Conservation (phyloP, 2,113 vertebrate genomes). For the Microtus ochrogaster region DNA sequence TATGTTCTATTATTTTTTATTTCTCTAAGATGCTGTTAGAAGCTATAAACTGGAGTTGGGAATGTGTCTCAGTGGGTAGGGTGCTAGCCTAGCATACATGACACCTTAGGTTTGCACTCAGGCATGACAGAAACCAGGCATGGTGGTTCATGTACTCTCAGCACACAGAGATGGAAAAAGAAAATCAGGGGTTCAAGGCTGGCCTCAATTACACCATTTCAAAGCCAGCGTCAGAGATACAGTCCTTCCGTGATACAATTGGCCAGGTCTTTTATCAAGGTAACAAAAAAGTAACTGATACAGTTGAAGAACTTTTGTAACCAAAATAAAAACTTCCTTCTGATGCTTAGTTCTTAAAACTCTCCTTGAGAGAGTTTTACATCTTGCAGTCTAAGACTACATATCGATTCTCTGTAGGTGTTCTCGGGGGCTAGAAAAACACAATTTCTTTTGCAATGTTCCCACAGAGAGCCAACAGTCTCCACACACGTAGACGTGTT, state of each 20-base stretch:
- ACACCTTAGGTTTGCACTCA: not conserved
- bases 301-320: not conserved
- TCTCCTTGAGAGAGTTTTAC: not conserved
- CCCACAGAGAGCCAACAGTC: not conserved
- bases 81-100: not conserved
- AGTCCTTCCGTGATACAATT: not conserved
- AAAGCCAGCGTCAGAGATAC: not conserved
- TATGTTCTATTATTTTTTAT: not conserved
- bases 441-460: not conserved
- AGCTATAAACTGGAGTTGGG: not conserved
- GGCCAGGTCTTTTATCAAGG: not conserved
- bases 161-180: not conserved
- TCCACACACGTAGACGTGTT: not conserved
- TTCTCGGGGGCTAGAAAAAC: not conserved
- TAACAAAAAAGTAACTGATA: not conserved
- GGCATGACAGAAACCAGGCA: not conserved
- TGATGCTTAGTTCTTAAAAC: not conserved
- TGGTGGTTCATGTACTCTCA: not conserved
- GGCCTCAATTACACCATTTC: not conserved
- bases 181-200: not conserved
- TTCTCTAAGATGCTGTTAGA: conserved; percentile 26
- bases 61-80: not conserved
- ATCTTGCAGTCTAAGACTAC: not conserved
- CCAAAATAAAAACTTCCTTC: not conserved
- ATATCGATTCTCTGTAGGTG: not conserved